A percentile compares a stretch with the other conserved stretches of the same genome.
phyloP scores from a whole-genome alignment of 2,797 vertebrate genomes.

The Oreochromis grahami region DNA sequence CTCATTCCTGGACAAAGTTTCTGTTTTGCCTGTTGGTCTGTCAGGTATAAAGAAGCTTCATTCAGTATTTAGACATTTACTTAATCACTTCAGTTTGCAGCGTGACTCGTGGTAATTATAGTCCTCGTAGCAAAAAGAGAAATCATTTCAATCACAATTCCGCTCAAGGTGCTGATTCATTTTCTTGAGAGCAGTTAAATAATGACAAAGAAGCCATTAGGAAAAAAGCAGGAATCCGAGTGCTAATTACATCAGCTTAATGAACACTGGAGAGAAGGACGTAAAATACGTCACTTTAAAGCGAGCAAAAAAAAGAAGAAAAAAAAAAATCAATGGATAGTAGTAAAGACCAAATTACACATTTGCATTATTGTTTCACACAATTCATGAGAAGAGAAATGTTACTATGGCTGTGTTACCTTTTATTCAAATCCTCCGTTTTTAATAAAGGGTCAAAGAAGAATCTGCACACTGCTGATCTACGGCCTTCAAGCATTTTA shows the following conservation, averaged over 20 bases:
- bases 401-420: not conserved
- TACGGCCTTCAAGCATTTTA: rapidly evolving
- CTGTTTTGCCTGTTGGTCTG: not conserved
- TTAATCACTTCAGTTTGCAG: not conserved
- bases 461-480: not conserved
- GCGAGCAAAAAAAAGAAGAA: not conserved
- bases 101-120: not conserved
- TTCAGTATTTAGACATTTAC: not conserved
- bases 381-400: not conserved
- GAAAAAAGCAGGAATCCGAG: not conserved
- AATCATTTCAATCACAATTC: not conserved
- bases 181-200: not conserved
- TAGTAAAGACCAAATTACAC: not conserved
- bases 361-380: not conserved
- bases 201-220: not conserved
- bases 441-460: not conserved
- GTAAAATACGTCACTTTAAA: not conserved
- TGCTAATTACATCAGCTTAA: not conserved
- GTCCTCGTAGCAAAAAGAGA: not conserved
- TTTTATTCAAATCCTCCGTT: not conserved
- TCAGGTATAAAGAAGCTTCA: not conserved
- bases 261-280: not conserved
- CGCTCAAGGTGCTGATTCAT: not conserved
- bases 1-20: not conserved
- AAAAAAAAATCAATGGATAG: not conserved